Evolutionary conservation across 1,140 invertebrate species (phyloP), one percentile per base, ranked within the genome.

Genomic region (Lordiphosa collinella): DNA sequence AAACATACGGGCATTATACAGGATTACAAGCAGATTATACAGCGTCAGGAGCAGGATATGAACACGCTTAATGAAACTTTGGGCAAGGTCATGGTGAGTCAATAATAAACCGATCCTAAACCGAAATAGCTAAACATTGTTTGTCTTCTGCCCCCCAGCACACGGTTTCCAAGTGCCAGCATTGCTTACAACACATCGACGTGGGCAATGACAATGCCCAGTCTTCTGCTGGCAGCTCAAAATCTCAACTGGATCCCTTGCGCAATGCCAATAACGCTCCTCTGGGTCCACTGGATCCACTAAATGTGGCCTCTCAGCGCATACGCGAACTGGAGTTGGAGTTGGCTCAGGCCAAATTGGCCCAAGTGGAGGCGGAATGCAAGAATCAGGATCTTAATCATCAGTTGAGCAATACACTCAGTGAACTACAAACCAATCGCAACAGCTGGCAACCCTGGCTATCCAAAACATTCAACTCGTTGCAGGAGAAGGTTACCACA

Each of bases 371-470:
- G 90, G 95, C 97, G 0, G 96, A 99, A 90, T 99, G 98, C 90
- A 93, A 94, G 75, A 99, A 98, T 91, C 97, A 98, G 93, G 96
- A 98, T 89, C 90, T 98, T 32, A 97, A 94, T n/a, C 97, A 99
- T 91, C 95, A 97, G 85, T 90, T 98, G 38, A 94, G 94, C 76
- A 92, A 95, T 0, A 94, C 96, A 0, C 90, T 96, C 22, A 92
- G 93, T 25, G 96, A 98, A 89, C 92, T 93, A 88, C 92, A 91
- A 54, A 91, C 90, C 46, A 91, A 91, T 75, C 94, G 94, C 55
- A 94, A 94, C 51, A 92, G 92, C 18, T 95, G 94, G 91, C 92
- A 94, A 2, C 94, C 95, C 1, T 98, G 97, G 97, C 91, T 98
- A 9, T 95, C 95, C 43, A 97, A 97, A 90, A 98, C 96, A 0